These are phyloP conservation scores for Spermophilus dauricus DNA, from an alignment of 2,113 vertebrate genomes.

Conservation along the genomic window DNA sequence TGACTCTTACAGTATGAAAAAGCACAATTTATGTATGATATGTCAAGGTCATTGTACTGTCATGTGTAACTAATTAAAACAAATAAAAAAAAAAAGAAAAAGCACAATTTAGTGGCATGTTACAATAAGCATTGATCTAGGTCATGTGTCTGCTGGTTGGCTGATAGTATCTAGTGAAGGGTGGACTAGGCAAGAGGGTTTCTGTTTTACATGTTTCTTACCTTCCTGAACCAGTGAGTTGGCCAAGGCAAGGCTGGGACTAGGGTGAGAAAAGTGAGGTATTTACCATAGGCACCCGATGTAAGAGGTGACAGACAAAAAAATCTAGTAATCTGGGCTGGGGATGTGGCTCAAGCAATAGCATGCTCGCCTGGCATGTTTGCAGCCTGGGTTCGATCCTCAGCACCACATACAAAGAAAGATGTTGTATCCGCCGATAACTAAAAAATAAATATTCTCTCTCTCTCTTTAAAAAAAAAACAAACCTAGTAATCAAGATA, in stretches of 20 bases:
- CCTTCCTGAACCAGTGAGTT: not conserved
- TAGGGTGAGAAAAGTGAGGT: not conserved
- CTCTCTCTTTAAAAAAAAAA: not conserved
- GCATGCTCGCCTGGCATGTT: rapidly evolving
- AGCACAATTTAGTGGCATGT: not conserved
- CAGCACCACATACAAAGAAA: too few species aligned
- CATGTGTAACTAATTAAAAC: too few species aligned
- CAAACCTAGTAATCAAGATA: not conserved
- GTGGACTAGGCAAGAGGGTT: not conserved
- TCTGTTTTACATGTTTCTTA: not conserved
- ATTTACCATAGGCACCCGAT: not conserved
- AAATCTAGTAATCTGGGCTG: too few species aligned
- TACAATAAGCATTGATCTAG: not conserved
- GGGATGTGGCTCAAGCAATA: too few species aligned
- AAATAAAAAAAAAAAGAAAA: too few species aligned
- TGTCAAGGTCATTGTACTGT: too few species aligned
- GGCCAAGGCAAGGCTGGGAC: not conserved
- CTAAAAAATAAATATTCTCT: too few species aligned
- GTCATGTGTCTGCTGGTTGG: not conserved
- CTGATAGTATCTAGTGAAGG: not conserved
- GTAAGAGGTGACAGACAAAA: constrained; percentile 3
- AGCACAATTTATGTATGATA: not conserved
- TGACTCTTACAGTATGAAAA: not conserved
- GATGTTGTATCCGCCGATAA: too few species aligned
- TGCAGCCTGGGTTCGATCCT: too few species aligned